Evolutionary conservation across 2,113 vertebrate species (phyloP), one percentile per base, ranked within the genome.

Genomic region (Pseudorhombus dupliciocellatus): DNA sequence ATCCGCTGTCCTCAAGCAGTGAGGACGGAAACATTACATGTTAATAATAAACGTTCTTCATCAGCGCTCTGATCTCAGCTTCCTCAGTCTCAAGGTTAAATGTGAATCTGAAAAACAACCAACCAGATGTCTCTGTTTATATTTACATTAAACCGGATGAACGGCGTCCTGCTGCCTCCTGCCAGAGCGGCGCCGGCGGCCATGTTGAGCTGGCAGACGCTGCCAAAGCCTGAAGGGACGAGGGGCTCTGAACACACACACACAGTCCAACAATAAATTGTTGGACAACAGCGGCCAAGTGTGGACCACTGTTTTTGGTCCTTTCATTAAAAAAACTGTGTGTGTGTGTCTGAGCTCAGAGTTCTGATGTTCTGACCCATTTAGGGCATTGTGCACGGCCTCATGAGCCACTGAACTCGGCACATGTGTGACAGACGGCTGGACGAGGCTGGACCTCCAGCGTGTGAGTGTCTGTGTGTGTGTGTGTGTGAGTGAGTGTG

Each of bases 391-490:
- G 72, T 70, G 84, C 70, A 85, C 76, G 60, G 79, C 77, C 85
- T 80, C 76, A 87, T 82, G 75, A 88, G 75, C 67, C 52, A 63
- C 56, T 42, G 61, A 70, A 76, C n/a, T 69, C 37, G 6, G 67
- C 80, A 79, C 87, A 85, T 83, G 80, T 83, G 84, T 86, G 79
- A 79, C 76, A 80, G 81, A 40, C 70, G 75, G 80, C 72, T 62
- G 73, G 62, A 66, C 76, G 15, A 75, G 80, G 76, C 60, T 59
- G 54, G 61, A 75, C 62, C 66, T 28, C 26, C 0, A 61, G 69
- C 25, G 15, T 24, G 25, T 26, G 0, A 25, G 12, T 31, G 20
- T 28, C n/a, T 14, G 24, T 20, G 51, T 2, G 68, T 37, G 54
- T 67, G 61, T 58, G 18, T 48, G 20, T 20, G 16, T 48, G 46